Percentiles rank a stretch among this genome's conserved stretches.
These are phyloP conservation scores for Tokudaia muenninki DNA, from an alignment of 2,797 vertebrate species.

Conservation along the genomic window DNA sequence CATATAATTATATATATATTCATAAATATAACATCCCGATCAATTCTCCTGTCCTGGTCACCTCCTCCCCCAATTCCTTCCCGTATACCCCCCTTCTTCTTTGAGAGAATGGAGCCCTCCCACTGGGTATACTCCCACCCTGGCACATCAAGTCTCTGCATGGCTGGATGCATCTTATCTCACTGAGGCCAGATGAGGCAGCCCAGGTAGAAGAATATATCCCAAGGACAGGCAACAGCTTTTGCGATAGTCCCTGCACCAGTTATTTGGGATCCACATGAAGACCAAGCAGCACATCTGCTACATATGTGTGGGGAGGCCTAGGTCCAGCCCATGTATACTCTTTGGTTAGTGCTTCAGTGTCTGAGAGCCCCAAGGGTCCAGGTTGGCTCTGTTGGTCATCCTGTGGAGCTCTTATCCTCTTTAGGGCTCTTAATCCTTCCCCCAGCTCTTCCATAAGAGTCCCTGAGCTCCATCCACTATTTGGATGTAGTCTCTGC, in stretches of 20 bases:
- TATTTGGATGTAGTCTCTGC: not conserved
- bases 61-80: not conserved
- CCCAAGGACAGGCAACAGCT: not conserved
- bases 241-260: not conserved
- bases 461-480: not conserved
- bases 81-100: not conserved
- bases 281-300: not conserved
- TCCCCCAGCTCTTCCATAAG: not conserved
- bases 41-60: not conserved
- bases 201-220: not conserved
- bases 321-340: not conserved
- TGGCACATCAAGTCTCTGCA: not conserved
- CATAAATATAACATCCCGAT: not conserved
- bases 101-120: not conserved
- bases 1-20: not conserved
- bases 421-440: not conserved
- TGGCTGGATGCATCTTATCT: not conserved
- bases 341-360: not conserved
- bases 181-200: not conserved
- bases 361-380: not conserved
- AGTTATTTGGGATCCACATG: not conserved
- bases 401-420: not conserved
- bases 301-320: not conserved
- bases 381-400: not conserved
- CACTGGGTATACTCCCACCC: too few species aligned